Base-by-base conservation (phyloP, 2,113 vertebrate genomes). In the Campylomormyrus numenius region DNA sequence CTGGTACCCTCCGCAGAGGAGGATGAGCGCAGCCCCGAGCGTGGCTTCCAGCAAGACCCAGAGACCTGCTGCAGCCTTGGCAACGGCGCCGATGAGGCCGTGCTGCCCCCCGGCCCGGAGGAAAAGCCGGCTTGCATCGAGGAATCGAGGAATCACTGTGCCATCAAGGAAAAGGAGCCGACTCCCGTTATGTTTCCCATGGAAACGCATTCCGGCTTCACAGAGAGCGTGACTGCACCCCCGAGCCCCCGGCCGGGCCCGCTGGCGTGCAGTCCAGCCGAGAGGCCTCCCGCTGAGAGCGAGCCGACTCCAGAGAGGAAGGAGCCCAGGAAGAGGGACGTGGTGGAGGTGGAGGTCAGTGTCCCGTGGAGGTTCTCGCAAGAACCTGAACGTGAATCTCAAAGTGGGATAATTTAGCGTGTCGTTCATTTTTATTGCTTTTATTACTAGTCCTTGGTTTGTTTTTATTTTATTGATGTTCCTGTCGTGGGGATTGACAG, bases 171-270 rank as follows among this genome's bases (percentile, higher is more conserved):
- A 87, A 94, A 94, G 92, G 93, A 92, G 89, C 91, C 95, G 90
- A 95, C 95, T 93, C 94, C 94, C 3, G 96, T 95, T 98, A 97
- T 98, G 97, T 99, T 99, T 99, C 98, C 98, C 94, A 97, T 98
- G 98, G 98, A 99, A 99, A 98, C 96, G 91, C 96, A 96, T 93
- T 91, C 95, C 94, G 95, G 95, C 92, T 95, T 95, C 95, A 95
- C 96, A 91, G 95, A 97, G 90, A 96, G 94, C 50, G 21, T 95
- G 93, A 92, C 91, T 27, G 93, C 97, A 93, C 93, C 95, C 92
- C 96, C 95, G 91, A 96, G 93, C 84, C 92, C 94, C 19, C 90
- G 90, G 88, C 94, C 95, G 1, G 93, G 92, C 86, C 94, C 94
- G 88, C 89, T 94, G 1, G 24, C 89, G 53, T 95, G 94, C 85